A percentile compares a stretch with the other conserved stretches of the same genome.
Evolutionary conservation across 2,888 invertebrate species (phyloP).

Genomic region (Lithosia quadra): DNA sequence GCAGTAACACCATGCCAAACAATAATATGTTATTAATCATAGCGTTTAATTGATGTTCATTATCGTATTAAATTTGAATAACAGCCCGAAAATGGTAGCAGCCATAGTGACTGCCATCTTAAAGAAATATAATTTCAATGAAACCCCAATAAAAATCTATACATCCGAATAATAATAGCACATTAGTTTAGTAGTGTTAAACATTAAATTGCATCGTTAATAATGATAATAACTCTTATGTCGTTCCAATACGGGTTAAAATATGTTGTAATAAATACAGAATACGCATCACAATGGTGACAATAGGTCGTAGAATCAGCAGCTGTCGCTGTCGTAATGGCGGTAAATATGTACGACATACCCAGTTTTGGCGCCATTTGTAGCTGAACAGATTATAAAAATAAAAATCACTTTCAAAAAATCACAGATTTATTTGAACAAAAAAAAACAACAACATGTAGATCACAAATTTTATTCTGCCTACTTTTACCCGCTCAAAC

Average conservation of each 20-base stretch:
- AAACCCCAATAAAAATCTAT: constrained; percentile 65
- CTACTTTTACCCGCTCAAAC: constrained; percentile 19
- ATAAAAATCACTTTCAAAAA: not conserved
- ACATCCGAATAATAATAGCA: constrained; percentile 69
- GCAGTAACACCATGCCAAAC: constrained; percentile 24
- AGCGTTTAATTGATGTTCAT: constrained; percentile 34
- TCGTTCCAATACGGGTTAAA: constrained; percentile 40
- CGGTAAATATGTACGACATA: constrained; percentile 29
- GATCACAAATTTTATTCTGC: constrained; percentile 13
- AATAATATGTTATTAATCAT: constrained; percentile 42
- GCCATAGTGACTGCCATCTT: constrained; percentile 36
- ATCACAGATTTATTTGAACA: not conserved
- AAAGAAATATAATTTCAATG: constrained; percentile 52
- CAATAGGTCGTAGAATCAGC: constrained; percentile 66
- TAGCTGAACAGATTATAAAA: constrained; percentile 11
- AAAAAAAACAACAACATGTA: not conserved
- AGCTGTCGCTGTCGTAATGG: constrained; percentile 65
- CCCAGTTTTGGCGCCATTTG: constrained; percentile 52
- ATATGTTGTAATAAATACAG: constrained; percentile 45
- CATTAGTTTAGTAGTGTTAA: constrained; percentile 46
- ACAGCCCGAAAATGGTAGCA: constrained; percentile 46
- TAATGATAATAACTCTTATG: constrained; percentile 40
- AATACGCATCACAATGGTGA: constrained; percentile 53
- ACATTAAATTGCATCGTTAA: constrained; percentile 39
- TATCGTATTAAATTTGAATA: constrained; percentile 49